Conservation (phyloP, 1,140 invertebrate genomes). For the Solenopsis invicta region DNA sequence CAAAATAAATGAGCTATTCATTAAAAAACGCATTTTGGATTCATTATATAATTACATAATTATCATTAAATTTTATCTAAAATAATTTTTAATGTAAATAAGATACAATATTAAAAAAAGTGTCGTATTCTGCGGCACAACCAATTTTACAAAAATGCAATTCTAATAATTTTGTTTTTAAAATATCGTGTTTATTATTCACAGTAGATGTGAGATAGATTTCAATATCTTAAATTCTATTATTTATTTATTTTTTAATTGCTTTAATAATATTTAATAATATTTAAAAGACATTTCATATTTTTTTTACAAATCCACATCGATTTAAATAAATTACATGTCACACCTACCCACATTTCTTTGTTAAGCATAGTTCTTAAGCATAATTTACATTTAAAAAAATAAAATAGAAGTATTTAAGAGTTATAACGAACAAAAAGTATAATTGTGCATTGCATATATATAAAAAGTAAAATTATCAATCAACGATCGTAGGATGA, state of each 20-base stretch:
- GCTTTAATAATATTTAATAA: not conserved
- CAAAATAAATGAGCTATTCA: not conserved
- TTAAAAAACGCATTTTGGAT: not conserved
- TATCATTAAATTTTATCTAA: not conserved
- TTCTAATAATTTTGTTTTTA: not conserved
- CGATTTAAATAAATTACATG: not conserved
- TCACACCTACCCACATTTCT: not conserved
- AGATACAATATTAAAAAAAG: not conserved
- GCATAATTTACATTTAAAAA: not conserved
- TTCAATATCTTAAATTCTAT: not conserved
- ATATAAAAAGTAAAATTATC: not conserved
- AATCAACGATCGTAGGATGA: not conserved
- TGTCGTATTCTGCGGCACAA: not conserved
- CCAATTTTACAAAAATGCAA: not conserved
- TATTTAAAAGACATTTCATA: not conserved
- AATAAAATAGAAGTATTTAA: not conserved
- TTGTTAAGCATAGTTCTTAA: not conserved
- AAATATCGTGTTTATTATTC: not conserved
- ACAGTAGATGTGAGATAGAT: not conserved
- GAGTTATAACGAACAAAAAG: not conserved
- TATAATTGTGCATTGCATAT: not conserved
- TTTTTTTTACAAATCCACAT: not conserved
- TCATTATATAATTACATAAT: not conserved
- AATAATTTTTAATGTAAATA: not conserved
- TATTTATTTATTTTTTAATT: slow-evolving; percentile 1